These are phyloP conservation scores for Falco naumanni DNA, from an alignment of 2,797 vertebrate genomes.

Conservation along the genomic window DNA sequence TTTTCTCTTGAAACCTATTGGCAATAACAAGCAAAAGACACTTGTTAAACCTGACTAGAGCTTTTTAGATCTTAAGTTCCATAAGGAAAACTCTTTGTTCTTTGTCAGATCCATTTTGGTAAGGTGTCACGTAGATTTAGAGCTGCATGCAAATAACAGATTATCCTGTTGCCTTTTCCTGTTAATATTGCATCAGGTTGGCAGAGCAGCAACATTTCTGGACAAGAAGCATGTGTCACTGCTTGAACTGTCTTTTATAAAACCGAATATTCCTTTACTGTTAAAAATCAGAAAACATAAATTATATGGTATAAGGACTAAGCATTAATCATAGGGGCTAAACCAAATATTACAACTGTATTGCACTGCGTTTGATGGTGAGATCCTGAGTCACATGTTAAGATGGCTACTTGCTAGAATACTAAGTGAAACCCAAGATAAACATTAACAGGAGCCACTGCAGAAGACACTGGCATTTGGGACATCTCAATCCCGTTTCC, in stretches of 20 bases:
- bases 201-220: slow-evolving; percentile 17
- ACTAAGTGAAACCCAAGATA: neutral
- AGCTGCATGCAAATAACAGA: slow-evolving; percentile 29
- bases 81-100: slow-evolving; percentile 46
- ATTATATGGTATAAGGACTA: neutral
- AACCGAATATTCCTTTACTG: neutral
- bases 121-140: neutral
- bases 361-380: neutral
- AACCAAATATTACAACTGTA: neutral
- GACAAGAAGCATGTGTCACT: neutral
- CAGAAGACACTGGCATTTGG: neutral
- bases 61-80: slow-evolving; percentile 31
- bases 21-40: slow-evolving; percentile 31
- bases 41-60: slow-evolving; percentile 32
- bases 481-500: neutral
- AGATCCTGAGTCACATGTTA: neutral
- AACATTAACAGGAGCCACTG: neutral
- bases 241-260: neutral
- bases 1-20: slow-evolving; percentile 1
- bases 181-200: slow-evolving; percentile 16
- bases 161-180: slow-evolving; percentile 21
- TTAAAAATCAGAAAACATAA: slow-evolving; percentile 6
- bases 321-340: neutral
- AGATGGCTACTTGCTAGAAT: neutral
- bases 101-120: slow-evolving; percentile 27